Conservation (phyloP, 2,113 vertebrate genomes). For the Taxidea taxus region DNA sequence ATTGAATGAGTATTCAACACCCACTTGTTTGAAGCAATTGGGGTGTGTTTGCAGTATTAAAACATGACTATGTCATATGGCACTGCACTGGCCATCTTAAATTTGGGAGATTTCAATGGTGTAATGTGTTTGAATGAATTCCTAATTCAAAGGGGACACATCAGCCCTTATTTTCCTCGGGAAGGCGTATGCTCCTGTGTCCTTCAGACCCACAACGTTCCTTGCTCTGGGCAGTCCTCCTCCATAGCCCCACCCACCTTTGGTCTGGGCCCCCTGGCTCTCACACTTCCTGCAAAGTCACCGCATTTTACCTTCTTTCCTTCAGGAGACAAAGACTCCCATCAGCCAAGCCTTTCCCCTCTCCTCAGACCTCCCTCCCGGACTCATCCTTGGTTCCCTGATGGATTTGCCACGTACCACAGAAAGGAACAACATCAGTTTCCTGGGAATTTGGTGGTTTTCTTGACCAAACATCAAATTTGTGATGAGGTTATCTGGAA, state of each 20-base stretch:
- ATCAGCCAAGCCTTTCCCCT: not conserved
- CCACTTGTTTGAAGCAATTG: not conserved
- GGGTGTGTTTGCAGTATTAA: not conserved
- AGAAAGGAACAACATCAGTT: not conserved
- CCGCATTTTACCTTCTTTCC: not conserved
- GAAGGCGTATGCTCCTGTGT: not conserved
- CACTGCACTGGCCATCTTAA: not conserved
- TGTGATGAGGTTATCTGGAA: not conserved
- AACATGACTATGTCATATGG: not conserved
- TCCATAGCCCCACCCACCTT: not conserved
- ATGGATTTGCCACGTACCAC: not conserved
- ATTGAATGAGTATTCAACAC: no score
- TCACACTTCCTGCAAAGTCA: not conserved
- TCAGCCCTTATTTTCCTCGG: not conserved
- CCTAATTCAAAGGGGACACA: not conserved
- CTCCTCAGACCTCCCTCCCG: not conserved
- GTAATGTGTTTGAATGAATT: slow-evolving; percentile 27
- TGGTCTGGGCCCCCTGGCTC: not conserved
- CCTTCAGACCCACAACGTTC: not conserved
- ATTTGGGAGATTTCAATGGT: not conserved
- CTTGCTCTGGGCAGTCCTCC: not conserved
- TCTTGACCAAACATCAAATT: not conserved
- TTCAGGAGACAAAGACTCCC: not conserved
- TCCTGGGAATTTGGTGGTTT: not conserved
- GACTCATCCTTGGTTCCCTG: not conserved